Base-by-base conservation (phyloP, 35 echinoderm and acorn worm genomes). In the Anneissia japonica region DNA sequence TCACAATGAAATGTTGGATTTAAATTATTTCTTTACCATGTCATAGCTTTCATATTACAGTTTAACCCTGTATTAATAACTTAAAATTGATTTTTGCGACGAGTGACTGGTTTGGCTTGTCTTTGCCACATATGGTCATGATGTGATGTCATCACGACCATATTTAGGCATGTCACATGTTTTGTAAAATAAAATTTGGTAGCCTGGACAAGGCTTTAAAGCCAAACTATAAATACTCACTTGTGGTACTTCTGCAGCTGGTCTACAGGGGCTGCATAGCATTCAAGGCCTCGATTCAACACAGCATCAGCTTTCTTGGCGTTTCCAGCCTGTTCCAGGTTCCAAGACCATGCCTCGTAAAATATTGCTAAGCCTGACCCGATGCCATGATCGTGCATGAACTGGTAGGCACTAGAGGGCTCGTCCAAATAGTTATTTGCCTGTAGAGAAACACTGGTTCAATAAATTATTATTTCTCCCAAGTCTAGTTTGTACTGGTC, bases 311-410 rank as follows among this genome's bases (percentile, higher is more conserved):
- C 91, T 37, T 93, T 97, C 83, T 97, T 91, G 35, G 95, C 91
- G 72, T 93, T 97, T 0, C 95, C 95, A 43, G 82, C 79, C 33
- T 97, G 91, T 46, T 97, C 95, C 21, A 97, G 78, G 36, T 97
- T 82, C 85, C 88, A 91, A 30, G 95, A 81, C 88, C 88, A 97
- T 2, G 91, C 89, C 86, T 97, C 95, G 41, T 97, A 97, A 74
- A 97, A 91, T 0, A 74, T 45, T 14, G 88, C 86, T 30, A 87
- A 78, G 56, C 79, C 0, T 13, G 85, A 82, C 26, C 95, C 95
- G 38, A 93, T 97, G 31, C 85, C 81, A 43, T 93, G 89, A 37
- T 90, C 91, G 46, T 86, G 82, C 91, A 97, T 93, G 76, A 97
- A 97, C 75, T 97, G 87, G 38, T 72, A 97, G 17, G 90, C 51